These are phyloP conservation scores for Notoglanidium macrostoma DNA, from an alignment of 2,797 vertebrate species.

Conservation along the genomic window DNA sequence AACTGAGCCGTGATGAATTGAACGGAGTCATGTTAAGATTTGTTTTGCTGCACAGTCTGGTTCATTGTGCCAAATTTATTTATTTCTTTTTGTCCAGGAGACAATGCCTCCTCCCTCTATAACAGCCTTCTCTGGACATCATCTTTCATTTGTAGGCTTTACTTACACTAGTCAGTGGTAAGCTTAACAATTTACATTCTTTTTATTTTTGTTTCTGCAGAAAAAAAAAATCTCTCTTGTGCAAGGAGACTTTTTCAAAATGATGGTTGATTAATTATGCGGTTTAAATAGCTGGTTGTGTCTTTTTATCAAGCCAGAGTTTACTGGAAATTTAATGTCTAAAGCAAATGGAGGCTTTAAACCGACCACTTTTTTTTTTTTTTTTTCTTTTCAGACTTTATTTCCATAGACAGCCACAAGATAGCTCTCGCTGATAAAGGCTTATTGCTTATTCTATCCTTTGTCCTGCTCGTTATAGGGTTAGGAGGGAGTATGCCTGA, in stretches of 20 bases:
- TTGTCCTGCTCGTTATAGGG: background rate
- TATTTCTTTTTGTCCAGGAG: slow-evolving; percentile 77
- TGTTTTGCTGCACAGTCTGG: background rate
- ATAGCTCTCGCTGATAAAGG: background rate
- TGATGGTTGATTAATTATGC: background rate
- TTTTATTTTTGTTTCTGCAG: background rate
- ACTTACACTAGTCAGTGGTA: slow-evolving; percentile 99
- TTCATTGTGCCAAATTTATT: background rate
- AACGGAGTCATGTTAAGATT: background rate
- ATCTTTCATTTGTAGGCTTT: slow-evolving; percentile 97
- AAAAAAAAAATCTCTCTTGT: background rate
- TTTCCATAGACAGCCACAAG: background rate
- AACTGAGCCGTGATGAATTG: background rate
- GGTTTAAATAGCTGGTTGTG: background rate
- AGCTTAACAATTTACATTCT: slow-evolving; percentile 62
- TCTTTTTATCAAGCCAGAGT: background rate
- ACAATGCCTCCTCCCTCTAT: slow-evolving; percentile 96
- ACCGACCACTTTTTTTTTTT: background rate
- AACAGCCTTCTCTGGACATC: slow-evolving; percentile 95
- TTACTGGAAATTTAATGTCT: background rate
- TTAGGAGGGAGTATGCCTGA: background rate
- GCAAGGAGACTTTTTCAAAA: background rate
- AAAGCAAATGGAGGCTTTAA: background rate
- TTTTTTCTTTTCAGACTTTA: background rate
- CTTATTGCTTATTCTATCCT: background rate